Percentiles rank a stretch among this genome's conserved stretches.
These are phyloP conservation scores for Drosophila nikananu DNA, from an alignment of 1,140 invertebrate genomes.

Conservation along the genomic window DNA sequence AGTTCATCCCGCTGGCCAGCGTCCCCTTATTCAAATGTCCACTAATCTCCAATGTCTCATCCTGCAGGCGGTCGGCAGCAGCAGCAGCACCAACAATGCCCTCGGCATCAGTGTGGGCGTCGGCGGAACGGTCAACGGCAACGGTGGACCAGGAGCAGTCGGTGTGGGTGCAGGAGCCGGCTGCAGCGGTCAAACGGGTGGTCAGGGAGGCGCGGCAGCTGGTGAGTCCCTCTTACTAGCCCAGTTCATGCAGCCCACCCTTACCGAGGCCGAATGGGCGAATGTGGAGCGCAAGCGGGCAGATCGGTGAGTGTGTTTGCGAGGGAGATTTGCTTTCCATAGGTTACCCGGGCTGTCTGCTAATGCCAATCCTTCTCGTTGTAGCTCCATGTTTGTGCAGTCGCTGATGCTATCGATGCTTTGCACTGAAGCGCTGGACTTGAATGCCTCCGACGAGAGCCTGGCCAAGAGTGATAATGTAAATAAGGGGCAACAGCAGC, in stretches of 20 bases:
- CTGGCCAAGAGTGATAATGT: slow-evolving; percentile 84
- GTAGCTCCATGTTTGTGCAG: slow-evolving; percentile 82
- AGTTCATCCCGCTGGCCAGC: slow-evolving; percentile 42
- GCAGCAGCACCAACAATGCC: slow-evolving; percentile 66
- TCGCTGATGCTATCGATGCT: slow-evolving; percentile 77
- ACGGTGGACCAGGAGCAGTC: slow-evolving; percentile 25
- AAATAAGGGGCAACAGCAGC: slow-evolving; percentile 80
- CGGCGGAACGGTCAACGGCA: slow-evolving; percentile 50
- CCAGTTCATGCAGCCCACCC: slow-evolving; percentile 83
- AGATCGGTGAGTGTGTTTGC: slow-evolving; percentile 64
- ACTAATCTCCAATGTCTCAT: slow-evolving; percentile 45
- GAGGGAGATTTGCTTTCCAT: neutral
- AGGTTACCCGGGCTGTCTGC: neutral
- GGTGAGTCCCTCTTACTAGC: slow-evolving; percentile 74
- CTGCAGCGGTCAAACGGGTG: slow-evolving; percentile 47
- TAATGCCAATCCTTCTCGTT: neutral
- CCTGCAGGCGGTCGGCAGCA: slow-evolving; percentile 60
- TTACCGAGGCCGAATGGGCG: slow-evolving; percentile 80
- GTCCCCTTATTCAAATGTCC: slow-evolving; percentile 8
- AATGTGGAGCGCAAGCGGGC: slow-evolving; percentile 78
- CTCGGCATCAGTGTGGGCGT: slow-evolving; percentile 77
- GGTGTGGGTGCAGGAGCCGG: slow-evolving; percentile 34
- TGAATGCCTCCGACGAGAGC: slow-evolving; percentile 56
- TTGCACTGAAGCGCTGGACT: slow-evolving; percentile 64
- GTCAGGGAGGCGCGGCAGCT: slow-evolving; percentile 45